A percentile compares a stretch with the other conserved stretches of the same genome.
These are phyloP conservation scores for Monopterus albus DNA, from an alignment of 2,113 vertebrate species.

Conservation along the genomic window DNA sequence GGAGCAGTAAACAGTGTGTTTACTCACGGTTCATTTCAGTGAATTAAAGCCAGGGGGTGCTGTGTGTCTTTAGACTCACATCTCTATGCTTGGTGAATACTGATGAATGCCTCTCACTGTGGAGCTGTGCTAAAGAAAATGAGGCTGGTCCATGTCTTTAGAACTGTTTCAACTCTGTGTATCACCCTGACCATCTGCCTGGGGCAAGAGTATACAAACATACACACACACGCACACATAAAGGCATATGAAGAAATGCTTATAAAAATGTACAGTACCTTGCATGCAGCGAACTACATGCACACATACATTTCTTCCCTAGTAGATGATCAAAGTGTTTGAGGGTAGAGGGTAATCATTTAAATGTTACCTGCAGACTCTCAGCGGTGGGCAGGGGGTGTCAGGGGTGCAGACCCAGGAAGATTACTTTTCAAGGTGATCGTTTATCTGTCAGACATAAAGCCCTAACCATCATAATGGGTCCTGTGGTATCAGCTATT, in stretches of 20 bases:
- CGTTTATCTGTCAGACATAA: constrained; percentile 49
- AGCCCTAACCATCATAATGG: constrained; percentile 14
- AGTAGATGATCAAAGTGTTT: constrained; percentile 66
- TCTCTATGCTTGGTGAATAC: constrained; percentile 62
- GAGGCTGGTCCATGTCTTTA: constrained; percentile 68
- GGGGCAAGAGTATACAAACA: constrained; percentile 49
- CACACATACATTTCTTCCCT: constrained; percentile 26
- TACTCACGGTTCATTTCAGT: constrained; percentile 58
- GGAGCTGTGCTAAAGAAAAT: constrained; percentile 70
- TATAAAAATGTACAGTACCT: constrained; percentile 26
- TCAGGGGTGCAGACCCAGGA: constrained; percentile 29
- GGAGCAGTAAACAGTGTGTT: constrained; percentile 53
- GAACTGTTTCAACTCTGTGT: constrained; percentile 70
- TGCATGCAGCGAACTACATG: constrained; percentile 2
- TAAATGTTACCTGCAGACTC: constrained; percentile 66
- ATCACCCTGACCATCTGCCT: constrained; percentile 79
- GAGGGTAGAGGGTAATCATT: constrained; percentile 67
- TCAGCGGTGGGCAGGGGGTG: constrained; percentile 17
- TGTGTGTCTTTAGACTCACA: constrained; percentile 67
- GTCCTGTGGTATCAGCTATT: background rate
- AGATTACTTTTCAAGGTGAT: constrained; percentile 67
- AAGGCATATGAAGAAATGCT: constrained; percentile 9
- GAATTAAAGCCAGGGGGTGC: constrained; percentile 77
- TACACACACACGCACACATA: constrained; percentile 31
- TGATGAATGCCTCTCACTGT: constrained; percentile 61